Evolutionary conservation across 2,888 invertebrate genomes (phyloP).

Genomic region (Thecophora atra): DNA sequence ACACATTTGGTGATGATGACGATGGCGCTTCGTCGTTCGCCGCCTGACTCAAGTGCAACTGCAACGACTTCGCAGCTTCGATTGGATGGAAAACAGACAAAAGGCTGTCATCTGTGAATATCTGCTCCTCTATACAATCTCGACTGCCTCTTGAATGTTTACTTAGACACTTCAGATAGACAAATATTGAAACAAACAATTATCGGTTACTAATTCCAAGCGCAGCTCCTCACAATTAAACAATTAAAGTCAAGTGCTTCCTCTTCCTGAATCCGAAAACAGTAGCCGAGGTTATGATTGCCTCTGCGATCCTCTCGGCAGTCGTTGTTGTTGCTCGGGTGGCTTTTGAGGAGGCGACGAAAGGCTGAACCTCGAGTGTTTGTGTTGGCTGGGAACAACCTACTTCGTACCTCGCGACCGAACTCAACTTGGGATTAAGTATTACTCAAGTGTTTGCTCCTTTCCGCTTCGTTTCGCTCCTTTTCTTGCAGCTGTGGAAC

Average conservation of each 20-base stretch:
- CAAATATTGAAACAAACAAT: not conserved
- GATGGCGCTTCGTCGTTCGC: not conserved
- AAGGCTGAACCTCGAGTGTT: slow-evolving; percentile 47
- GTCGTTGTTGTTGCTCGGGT: not conserved
- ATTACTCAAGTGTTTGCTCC: slow-evolving; percentile 40
- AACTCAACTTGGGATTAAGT: slow-evolving; percentile 7
- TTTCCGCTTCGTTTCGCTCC: not conserved
- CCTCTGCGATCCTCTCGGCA: too few relatives aligned
- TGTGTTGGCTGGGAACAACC: slow-evolving; percentile 48
- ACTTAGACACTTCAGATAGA: too few relatives aligned
- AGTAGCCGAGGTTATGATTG: not conserved
- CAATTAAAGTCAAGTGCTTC: slow-evolving; percentile 12
- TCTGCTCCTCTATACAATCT: too few relatives aligned
- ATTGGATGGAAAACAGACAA: too few relatives aligned
- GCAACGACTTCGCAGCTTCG: too few relatives aligned
- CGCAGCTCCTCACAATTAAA: not conserved
- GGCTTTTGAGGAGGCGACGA: slow-evolving; percentile 50
- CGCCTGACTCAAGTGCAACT: too few relatives aligned
- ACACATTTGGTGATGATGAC: not conserved
- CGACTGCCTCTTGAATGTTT: too few relatives aligned
- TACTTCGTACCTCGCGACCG: slow-evolving; percentile 50
- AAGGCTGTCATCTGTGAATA: too few relatives aligned
- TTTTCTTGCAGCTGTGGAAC: slow-evolving; percentile 40
- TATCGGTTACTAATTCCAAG: slow-evolving; percentile 4
- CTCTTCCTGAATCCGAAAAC: not conserved